Evolutionary conservation across 2,797 vertebrate species (phyloP).

Genomic region (Myotis findleyi): DNA sequence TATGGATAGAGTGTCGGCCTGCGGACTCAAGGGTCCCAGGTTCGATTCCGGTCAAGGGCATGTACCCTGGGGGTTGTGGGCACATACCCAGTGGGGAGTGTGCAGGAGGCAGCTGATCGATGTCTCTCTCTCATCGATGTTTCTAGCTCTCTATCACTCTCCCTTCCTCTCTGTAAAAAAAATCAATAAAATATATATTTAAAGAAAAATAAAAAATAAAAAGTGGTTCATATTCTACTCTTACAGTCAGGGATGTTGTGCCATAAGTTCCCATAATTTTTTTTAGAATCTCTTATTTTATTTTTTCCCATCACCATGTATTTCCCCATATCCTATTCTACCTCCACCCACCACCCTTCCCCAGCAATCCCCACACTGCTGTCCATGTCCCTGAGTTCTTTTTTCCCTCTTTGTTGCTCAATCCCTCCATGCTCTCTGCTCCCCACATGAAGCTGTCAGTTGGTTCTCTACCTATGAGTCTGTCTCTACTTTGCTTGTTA

Average conservation of each 20-base stretch:
- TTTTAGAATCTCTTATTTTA: background rate
- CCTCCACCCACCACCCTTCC: background rate
- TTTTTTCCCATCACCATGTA: background rate
- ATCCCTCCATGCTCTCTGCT: background rate
- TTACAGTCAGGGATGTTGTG: background rate
- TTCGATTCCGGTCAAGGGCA: no score
- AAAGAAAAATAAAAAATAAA: background rate
- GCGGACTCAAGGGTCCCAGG: no score
- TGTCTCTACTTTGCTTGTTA: background rate
- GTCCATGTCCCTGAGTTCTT: background rate
- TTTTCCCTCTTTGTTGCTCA: background rate
- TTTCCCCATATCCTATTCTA: background rate
- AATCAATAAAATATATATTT: no score
- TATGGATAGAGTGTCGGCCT: no score
- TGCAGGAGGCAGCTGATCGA: no score
- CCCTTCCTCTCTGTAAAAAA: no score
- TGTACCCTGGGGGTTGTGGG: no score
- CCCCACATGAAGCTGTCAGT: background rate
- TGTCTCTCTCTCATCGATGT: no score
- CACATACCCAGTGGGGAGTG: no score
- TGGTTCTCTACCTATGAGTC: background rate
- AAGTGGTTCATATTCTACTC: background rate
- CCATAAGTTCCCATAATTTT: background rate
- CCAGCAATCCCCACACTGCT: background rate
- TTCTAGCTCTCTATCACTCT: no score